Evolutionary conservation across 2,113 vertebrate genomes (phyloP).

Genomic region (Uria aalge): DNA sequence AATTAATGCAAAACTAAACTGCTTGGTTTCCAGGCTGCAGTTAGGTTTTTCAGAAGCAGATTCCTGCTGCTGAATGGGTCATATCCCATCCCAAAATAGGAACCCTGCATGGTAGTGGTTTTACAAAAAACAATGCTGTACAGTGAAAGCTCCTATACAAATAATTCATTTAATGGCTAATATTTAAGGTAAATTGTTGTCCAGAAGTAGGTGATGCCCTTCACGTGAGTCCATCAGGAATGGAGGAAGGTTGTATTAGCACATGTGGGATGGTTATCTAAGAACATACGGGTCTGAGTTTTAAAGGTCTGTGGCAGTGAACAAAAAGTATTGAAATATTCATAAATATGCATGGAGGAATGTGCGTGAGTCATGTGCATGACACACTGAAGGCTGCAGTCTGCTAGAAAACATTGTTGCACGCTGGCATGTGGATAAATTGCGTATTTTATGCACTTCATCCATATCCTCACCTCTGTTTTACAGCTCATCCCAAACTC

Average conservation of each 20-base stretch:
- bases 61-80: neutral
- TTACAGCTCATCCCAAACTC: neutral
- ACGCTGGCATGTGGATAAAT: neutral
- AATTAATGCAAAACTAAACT: neutral
- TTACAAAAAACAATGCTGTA: neutral
- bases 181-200: neutral
- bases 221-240: neutral
- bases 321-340: neutral
- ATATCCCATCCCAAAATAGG: neutral
- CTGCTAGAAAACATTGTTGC: neutral
- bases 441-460: neutral
- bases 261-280: neutral
- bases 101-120: neutral
- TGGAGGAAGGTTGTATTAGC: neutral
- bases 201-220: neutral
- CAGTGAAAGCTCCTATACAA: neutral
- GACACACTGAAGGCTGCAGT: neutral
- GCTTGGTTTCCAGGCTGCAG: neutral
- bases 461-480: neutral
- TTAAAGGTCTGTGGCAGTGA: neutral
- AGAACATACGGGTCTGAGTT: neutral
- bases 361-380: neutral
- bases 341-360: neutral
- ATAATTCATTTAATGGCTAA: neutral
- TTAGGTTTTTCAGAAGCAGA: neutral